Conservation (phyloP, 2,888 invertebrate species). For the Drosophila antonietae region DNA sequence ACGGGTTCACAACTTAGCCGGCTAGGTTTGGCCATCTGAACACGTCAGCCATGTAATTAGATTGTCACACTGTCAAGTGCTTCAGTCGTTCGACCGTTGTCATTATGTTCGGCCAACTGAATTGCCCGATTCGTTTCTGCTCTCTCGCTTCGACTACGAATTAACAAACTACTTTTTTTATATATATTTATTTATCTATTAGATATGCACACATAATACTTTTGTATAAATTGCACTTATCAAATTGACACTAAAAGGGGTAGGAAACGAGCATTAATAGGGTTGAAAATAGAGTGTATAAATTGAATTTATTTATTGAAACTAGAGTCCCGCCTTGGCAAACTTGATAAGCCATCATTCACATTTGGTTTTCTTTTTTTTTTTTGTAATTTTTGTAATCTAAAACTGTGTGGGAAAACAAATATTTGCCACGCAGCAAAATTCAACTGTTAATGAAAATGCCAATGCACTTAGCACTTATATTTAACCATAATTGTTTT, state of each 20-base stretch:
- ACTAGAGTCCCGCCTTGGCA: neutral
- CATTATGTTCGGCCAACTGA: constrained; percentile 61
- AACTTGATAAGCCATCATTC: neutral
- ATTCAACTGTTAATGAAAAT: neutral
- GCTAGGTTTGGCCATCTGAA: constrained; percentile 32
- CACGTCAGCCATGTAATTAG: constrained; percentile 77
- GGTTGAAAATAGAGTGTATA: neutral
- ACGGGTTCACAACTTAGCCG: constrained; percentile 19
- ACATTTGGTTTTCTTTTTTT: neutral
- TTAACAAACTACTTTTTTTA: constrained; percentile 1
- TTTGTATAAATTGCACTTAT: constrained; percentile 2
- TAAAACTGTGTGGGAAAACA: constrained; percentile 30
- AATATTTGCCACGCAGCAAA: constrained; percentile 10
- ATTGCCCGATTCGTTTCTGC: constrained; percentile 39
- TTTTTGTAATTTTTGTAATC: constrained; percentile 11
- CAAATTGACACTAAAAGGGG: constrained; percentile 1
- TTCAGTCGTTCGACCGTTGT: constrained; percentile 45
- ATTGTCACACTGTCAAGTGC: constrained; percentile 73
- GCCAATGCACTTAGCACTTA: constrained; percentile 8
- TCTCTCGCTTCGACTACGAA: constrained; percentile 28
- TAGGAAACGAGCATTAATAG: neutral
- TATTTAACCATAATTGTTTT: constrained; percentile 14
- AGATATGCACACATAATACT: constrained; percentile 23
- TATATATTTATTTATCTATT: constrained; percentile 44
- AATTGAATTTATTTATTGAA: neutral